Conservation (phyloP, 1,140 invertebrate species). For the Aphidius gifuensis region DNA sequence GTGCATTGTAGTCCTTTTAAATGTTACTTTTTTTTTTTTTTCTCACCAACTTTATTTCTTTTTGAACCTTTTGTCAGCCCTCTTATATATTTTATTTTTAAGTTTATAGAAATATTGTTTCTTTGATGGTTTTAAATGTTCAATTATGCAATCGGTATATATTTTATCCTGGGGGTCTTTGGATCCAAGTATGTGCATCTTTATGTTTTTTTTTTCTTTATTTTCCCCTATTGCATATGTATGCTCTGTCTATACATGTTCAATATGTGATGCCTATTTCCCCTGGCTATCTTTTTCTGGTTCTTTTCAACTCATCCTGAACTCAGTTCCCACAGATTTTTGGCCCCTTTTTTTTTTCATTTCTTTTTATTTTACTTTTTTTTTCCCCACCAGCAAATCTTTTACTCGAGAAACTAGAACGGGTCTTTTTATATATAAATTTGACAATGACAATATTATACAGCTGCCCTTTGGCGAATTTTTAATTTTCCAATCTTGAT, state of each 20-base stretch:
- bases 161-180: no score
- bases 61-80: not conserved
- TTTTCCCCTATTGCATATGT: constrained; percentile 9
- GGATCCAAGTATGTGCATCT: not conserved
- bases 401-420: no score
- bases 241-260: no score
- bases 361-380: constrained; percentile 1
- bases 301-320: not conserved
- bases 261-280: not conserved
- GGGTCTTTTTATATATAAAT: no score
- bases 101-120: no score
- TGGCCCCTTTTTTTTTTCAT: not conserved
- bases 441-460: no score
- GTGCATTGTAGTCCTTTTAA: constrained; percentile 26
- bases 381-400: no score
- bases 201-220: constrained; percentile 20
- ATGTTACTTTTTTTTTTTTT: constrained; percentile 24
- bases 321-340: constrained; percentile 11
- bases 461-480: no score
- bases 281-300: constrained; percentile 6
- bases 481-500: no score
- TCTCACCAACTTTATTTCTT: constrained; percentile 3
- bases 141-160: no score
- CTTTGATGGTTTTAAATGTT: no score
- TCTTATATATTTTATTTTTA: no score